Evolutionary conservation across 2,113 vertebrate species (phyloP).

Genomic region (Pipra filicauda): DNA sequence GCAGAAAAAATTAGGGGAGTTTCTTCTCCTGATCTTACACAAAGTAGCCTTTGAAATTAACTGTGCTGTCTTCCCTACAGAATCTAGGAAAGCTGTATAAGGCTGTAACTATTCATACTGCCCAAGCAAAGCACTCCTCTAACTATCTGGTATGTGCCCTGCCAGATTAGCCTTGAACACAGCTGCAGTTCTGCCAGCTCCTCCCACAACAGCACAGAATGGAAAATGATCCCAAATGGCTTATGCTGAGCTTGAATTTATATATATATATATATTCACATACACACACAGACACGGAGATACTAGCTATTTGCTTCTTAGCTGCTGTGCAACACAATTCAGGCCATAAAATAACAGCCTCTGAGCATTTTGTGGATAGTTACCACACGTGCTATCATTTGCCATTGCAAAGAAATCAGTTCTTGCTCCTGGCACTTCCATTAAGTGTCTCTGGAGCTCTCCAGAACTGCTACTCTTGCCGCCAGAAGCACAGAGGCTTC

Average conservation of each 20-base stretch:
- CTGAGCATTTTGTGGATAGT: not conserved
- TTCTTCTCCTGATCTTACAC: not conserved
- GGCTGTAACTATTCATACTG: not conserved
- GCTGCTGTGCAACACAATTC: not conserved
- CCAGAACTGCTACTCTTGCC: not conserved
- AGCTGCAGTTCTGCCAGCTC: conserved; percentile 56
- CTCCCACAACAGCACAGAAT: conserved; percentile 66
- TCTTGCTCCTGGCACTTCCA: not conserved
- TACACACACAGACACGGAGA: not conserved
- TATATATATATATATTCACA: not conserved
- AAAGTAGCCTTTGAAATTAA: not conserved
- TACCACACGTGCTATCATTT: not conserved
- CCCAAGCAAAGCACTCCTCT: not conserved
- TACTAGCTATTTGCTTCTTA: not conserved
- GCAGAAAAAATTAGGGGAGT: not conserved
- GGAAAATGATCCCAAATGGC: conserved; percentile 52
- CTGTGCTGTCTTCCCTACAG: not conserved
- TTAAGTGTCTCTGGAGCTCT: not conserved
- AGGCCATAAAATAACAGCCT: not conserved
- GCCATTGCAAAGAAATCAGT: not conserved
- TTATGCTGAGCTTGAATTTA: conserved; percentile 22
- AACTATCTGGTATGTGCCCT: conserved; percentile 61
- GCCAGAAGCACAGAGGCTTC: not conserved
- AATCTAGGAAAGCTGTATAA: not conserved
- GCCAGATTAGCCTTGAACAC: conserved; percentile 57